Base-by-base conservation (phyloP, 2,888 invertebrate genomes). In the Trissolcus brochymenae region DNA sequence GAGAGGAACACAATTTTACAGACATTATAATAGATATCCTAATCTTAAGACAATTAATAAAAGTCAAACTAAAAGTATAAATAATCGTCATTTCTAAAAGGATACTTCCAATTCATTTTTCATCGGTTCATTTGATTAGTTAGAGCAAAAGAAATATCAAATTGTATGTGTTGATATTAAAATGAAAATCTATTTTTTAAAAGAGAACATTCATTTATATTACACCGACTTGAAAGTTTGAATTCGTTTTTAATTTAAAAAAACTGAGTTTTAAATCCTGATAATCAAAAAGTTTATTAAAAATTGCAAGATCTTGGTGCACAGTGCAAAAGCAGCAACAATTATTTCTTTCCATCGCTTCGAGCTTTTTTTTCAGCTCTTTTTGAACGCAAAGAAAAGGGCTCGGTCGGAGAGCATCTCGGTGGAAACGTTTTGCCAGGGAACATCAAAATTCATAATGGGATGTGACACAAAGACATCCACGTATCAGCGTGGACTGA, bases 401-500 rank as follows among this genome's bases (percentile, higher is more conserved):
- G 65, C 50, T 61, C 25, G 50, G 56, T 35, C 9, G 62, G 62
- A 61, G 56, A 61, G 56, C 67, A 62, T 43, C 67, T 62, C 67
- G 50, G 25, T 53, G 67, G 74, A 67, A 67, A 68, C 40, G 62
- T 70, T 60, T 50, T 56, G 40, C 67, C 67, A 57, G 57, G 35
- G 66, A 66, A 61, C 66, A 67, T 74, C 60, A 66, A 74, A 74
- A 67, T 74, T 66, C 67, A 67, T 74, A 74, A 68, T 68, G 49
- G 68, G 53, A 64, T 54, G 57, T 29, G 67, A 35, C 53, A 74
- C 65, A 71, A 71, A 76, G 76, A 56, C 65, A 54, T 56, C 56
- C 70, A 55, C 70, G 66, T 35, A 35, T 35, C 54, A 54, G 71
- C 59, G 51, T 43, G 61, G 41, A 54, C 46, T 82, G 82, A 83